Evolutionary conservation across 2,113 vertebrate genomes (phyloP).

Genomic region (Labeo rohita): DNA sequence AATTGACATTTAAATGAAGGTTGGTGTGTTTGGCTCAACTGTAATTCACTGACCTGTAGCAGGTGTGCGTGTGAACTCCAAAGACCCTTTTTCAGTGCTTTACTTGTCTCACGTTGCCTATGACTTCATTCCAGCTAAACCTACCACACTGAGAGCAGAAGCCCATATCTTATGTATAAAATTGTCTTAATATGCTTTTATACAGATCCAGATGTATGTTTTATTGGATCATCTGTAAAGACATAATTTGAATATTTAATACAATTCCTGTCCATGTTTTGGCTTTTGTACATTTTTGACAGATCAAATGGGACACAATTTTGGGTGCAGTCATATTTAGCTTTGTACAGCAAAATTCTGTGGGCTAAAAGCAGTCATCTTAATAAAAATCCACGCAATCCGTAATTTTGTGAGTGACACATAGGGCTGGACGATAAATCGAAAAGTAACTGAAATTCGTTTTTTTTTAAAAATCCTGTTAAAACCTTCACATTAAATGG

Average conservation of each 20-base stretch:
- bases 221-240: slow-evolving; percentile 54
- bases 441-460: no score
- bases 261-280: slow-evolving; percentile 27
- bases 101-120: neutral
- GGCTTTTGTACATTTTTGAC: slow-evolving; percentile 12
- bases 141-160: neutral
- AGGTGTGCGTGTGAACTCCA: slow-evolving; percentile 57
- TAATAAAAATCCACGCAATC: neutral
- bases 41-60: slow-evolving; percentile 61
- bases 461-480: no score
- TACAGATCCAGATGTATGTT: slow-evolving; percentile 52
- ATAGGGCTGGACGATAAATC: no score
- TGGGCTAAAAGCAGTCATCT: neutral
- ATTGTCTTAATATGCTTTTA: slow-evolving; percentile 62
- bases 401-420: neutral
- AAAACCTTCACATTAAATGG: no score
- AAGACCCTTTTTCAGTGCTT: slow-evolving; percentile 53
- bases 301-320: neutral
- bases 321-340: neutral
- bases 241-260: slow-evolving; percentile 65
- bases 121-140: slow-evolving; percentile 2
- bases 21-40: slow-evolving; percentile 67
- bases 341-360: neutral
- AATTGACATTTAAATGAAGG: slow-evolving; percentile 60
- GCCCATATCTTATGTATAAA: slow-evolving; percentile 7